A percentile compares a stretch with the other conserved stretches of the same genome.
Evolutionary conservation across 2,113 vertebrate species (phyloP).

Genomic region (Sinocyclocheilus anophthalmus): DNA sequence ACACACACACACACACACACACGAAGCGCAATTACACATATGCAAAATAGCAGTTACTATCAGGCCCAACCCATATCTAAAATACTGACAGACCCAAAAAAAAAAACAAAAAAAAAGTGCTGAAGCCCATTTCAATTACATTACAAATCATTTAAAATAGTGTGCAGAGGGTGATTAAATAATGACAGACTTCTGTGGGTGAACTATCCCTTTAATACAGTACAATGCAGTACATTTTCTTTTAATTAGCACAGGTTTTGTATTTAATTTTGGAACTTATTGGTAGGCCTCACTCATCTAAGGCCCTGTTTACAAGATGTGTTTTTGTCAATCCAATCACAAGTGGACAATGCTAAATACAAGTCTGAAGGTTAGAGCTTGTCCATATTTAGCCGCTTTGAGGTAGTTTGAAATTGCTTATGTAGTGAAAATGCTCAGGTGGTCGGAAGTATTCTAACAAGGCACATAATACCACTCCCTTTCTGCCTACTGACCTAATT

Average conservation of each 20-base stretch:
- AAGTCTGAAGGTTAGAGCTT: not conserved
- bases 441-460: not conserved
- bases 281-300: too few species aligned
- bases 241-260: not conserved
- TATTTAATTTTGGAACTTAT: not conserved
- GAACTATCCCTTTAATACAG: not conserved
- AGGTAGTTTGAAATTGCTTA: not conserved
- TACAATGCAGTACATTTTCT: not conserved
- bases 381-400: not conserved
- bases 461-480: not conserved
- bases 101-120: too few species aligned
- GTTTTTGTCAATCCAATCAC: not conserved
- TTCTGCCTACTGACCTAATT: not conserved
- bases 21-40: too few species aligned
- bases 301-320: too few species aligned
- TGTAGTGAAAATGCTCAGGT: not conserved
- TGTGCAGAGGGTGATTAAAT: not conserved
- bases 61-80: not conserved
- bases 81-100: not conserved
- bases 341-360: not conserved
- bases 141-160: not conserved
- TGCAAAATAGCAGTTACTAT: slow-evolving; percentile 25
- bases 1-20: not conserved
- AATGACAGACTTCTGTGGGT: not conserved
- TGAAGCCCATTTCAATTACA: not conserved